phyloP scores from a whole-genome alignment of 2,797 vertebrate genomes.

The Pelochelys cantorii region DNA sequence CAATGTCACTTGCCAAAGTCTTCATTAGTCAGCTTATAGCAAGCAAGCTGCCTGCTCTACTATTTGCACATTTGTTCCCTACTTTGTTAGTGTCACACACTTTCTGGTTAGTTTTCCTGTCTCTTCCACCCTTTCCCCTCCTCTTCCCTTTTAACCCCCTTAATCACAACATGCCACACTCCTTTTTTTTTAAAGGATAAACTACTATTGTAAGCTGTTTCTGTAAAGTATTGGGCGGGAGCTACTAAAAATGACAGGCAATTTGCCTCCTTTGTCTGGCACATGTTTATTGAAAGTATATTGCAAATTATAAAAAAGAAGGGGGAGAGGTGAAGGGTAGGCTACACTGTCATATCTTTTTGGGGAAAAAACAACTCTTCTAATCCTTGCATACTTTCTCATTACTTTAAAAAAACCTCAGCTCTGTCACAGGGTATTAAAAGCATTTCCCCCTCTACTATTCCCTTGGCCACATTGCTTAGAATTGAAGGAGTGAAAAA shows the following conservation, averaged over 20 bases:
- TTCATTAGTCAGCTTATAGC: background rate
- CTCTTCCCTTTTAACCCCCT: constrained; percentile 27
- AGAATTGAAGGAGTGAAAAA: background rate
- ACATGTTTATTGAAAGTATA: constrained; percentile 65
- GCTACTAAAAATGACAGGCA: constrained; percentile 59
- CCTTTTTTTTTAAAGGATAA: background rate
- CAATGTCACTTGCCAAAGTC: background rate
- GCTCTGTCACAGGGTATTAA: constrained; percentile 50
- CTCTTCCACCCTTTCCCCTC: constrained; percentile 1
- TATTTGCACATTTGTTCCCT: background rate
- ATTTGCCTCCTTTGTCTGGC: constrained; percentile 54
- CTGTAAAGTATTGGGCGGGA: background rate
- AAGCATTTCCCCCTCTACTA: constrained; percentile 62
- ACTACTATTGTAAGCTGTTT: constrained; percentile 20
- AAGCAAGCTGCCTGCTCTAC: background rate
- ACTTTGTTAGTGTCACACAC: background rate
- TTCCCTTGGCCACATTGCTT: constrained; percentile 16
- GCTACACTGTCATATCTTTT: constrained; percentile 38
- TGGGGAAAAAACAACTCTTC: constrained; percentile 53
- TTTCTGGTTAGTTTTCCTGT: background rate
- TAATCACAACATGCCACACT: constrained; percentile 7
- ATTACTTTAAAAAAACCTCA: constrained; percentile 45
- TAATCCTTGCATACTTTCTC: constrained; percentile 55
- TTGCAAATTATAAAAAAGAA: constrained; percentile 49
- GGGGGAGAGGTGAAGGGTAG: constrained; percentile 42